phyloP scores from a whole-genome alignment of 2,888 invertebrate genomes.

The Drosophila atroscutellata region DNA sequence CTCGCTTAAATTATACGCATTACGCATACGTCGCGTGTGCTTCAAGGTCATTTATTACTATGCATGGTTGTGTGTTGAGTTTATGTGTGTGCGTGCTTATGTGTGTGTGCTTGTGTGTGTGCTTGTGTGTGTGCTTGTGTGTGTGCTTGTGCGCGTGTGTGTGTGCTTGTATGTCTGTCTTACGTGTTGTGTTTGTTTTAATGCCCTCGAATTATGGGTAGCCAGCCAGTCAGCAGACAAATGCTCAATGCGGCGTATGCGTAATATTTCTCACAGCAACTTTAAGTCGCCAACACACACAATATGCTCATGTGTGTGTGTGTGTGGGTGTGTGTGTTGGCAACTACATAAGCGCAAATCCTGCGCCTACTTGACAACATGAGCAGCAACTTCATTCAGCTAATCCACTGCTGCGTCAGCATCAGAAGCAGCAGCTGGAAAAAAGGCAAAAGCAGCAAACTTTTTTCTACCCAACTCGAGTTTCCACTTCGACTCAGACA shows the following conservation, averaged over 20 bases:
- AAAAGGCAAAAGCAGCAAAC: neutral
- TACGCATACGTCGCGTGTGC: slow-evolving; percentile 53
- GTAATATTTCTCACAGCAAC: slow-evolving; percentile 37
- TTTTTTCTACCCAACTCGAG: neutral
- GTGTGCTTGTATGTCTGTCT: slow-evolving; percentile 1
- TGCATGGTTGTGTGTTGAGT: neutral
- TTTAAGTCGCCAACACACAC: slow-evolving; percentile 24
- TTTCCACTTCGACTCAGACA: slow-evolving; percentile 1
- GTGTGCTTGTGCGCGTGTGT: neutral
- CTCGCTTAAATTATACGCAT: slow-evolving; percentile 22
- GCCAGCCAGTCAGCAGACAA: slow-evolving; percentile 17
- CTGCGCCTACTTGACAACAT: slow-evolving; percentile 44
- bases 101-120: neutral
- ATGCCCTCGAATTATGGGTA: slow-evolving; percentile 26
- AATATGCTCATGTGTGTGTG: neutral
- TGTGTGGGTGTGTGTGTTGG: neutral
- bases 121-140: neutral
- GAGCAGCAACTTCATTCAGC: slow-evolving; percentile 25
- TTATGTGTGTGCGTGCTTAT: neutral
- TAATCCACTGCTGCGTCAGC: slow-evolving; percentile 41
- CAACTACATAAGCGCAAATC: slow-evolving; percentile 39
- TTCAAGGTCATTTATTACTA: slow-evolving; percentile 48
- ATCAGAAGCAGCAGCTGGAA: slow-evolving; percentile 15
- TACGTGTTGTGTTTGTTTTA: slow-evolving; percentile 12
- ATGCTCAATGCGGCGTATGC: slow-evolving; percentile 40